Base-by-base conservation (phyloP, 1,140 invertebrate genomes). In the Zaprionus africanus region DNA sequence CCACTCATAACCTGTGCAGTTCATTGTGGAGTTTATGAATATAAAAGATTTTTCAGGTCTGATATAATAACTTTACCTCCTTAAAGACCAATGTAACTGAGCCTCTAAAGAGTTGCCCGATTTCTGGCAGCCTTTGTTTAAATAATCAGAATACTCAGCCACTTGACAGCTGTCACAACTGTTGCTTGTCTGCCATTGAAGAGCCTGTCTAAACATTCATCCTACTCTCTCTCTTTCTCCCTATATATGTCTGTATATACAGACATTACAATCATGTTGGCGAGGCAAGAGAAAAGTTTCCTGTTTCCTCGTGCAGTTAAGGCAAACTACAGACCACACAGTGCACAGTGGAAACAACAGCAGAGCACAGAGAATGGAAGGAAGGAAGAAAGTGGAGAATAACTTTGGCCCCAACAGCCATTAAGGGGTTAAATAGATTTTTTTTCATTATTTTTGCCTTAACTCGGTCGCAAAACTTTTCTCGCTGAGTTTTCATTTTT, bases 351-450 rank as follows among this genome's bases (percentile, higher is more conserved):
- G 36, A 31, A 38, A 70, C n/a, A 68, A 34, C 17, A 63, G 19
- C 19, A 38, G 24, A 53, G 36, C 11, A 22, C 17, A 24, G 61
- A 51, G 17, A 31, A 31, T 17, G 46, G 4, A 24, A 43, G 34
- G 11, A n/a, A 28, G 38, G 13, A 67, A 65, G 57, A 82, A 57
- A 65, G 68, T 75, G 28, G 49, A 34, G 63, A 19, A 57, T 65
- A 74, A 74, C 77, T 83, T 83, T 65, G 61, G 62, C 57, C 7
- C 54, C 78, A 70, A 84, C 78, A 75, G 61, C 78, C 81, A 88
- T 87, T 87, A 87, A 87, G 74, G 84, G 84, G 84, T 87, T 84
- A 87, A 88, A 87, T 88, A 84, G 81, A 87, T 72, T 22, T 77
- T 73, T 79, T 68, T 67, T 76, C 67, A 67, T 70, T 69, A 61